phyloP scores from a whole-genome alignment of 2,113 vertebrate species.

The Synodontis membranacea region DNA sequence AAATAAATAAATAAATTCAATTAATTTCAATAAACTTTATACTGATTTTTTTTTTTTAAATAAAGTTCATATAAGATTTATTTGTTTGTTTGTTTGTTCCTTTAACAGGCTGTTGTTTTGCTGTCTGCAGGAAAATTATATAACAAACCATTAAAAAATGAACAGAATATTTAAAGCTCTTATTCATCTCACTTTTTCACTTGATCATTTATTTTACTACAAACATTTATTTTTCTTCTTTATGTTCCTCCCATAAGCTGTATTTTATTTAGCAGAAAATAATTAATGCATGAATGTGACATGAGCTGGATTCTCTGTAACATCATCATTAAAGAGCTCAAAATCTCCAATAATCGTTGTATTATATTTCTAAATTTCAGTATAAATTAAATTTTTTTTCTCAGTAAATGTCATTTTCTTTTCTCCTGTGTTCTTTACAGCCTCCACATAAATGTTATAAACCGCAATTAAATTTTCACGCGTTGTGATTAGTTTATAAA shows the following conservation, averaged over 20 bases:
- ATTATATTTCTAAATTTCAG: not conserved
- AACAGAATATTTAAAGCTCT: not conserved
- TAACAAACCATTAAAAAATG: not conserved
- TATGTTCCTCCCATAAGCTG: not conserved
- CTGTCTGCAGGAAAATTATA: not conserved
- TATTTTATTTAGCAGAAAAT: not conserved
- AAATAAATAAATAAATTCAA: too few species aligned
- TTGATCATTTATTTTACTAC: not conserved
- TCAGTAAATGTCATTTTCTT: not conserved
- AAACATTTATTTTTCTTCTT: not conserved
- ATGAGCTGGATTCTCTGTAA: not conserved
- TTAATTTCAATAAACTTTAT: too few species aligned
- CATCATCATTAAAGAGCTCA: not conserved
- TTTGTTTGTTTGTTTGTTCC: not conserved
- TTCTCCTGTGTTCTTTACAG: not conserved
- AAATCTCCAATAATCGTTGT: not conserved
- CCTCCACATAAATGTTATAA: not conserved
- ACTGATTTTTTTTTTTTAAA: too few species aligned
- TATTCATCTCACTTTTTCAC: not conserved
- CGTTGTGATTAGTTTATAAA: not conserved
- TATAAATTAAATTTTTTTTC: not conserved
- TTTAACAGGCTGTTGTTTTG: not conserved
- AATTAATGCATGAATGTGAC: not conserved
- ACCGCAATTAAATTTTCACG: not conserved
- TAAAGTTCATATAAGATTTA: not conserved